Evolutionary conservation across 2,797 vertebrate genomes (phyloP).

Genomic region (Poecilia wingei): DNA sequence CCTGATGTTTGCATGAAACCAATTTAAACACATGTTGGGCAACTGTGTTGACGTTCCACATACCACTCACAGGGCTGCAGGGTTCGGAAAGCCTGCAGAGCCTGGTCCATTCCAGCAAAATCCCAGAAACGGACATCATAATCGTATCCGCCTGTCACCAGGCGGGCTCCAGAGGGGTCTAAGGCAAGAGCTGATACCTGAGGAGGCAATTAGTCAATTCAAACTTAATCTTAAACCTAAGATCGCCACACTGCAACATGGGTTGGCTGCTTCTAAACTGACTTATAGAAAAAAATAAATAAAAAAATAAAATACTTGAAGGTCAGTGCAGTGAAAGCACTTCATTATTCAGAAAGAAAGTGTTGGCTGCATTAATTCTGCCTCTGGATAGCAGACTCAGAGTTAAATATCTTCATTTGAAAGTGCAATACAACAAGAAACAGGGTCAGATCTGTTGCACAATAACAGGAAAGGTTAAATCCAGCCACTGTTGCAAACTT

Average conservation of each 20-base stretch:
- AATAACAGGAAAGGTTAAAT: constrained; percentile 3
- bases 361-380: constrained; percentile 19
- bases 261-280: background rate
- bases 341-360: constrained; percentile 4
- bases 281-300: constrained; percentile 1
- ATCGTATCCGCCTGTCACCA: constrained; percentile 95
- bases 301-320: constrained; percentile 23
- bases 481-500: constrained; percentile 3
- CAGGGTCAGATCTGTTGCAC: background rate
- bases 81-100: constrained; percentile 92
- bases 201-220: constrained; percentile 20
- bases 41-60: constrained; percentile 53
- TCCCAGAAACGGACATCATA: constrained; percentile 97
- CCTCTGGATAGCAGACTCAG: constrained; percentile 12
- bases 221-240: background rate
- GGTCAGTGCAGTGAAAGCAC: constrained; percentile 10
- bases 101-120: constrained; percentile 97
- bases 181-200: constrained; percentile 85
- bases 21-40: constrained; percentile 52
- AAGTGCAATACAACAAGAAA: constrained; percentile 1
- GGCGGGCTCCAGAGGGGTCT: constrained; percentile 94
- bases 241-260: background rate
- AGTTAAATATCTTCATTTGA: background rate
- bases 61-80: constrained; percentile 97
- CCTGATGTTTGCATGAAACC: constrained; percentile 55